Percentiles rank a stretch among this genome's conserved stretches.
phyloP scores from a whole-genome alignment of 2,113 vertebrate species.

The Pangasianodon gigas region DNA sequence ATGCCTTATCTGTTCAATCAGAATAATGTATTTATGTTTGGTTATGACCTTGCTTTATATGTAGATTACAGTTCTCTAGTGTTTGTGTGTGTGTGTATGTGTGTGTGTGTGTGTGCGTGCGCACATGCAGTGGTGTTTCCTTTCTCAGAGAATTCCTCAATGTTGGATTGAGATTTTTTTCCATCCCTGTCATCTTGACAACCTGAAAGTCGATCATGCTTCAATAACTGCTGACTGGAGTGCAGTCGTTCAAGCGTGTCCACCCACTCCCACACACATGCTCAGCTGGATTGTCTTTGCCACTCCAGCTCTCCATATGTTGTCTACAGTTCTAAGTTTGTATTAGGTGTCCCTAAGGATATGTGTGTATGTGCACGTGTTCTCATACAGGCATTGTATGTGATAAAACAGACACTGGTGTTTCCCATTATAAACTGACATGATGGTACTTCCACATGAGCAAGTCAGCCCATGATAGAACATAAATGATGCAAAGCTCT shows the following conservation, averaged over 20 bases:
- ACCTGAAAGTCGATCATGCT: constrained; percentile 41
- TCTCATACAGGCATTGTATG: neutral
- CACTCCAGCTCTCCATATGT: constrained; percentile 47
- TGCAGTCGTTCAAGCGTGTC: constrained; percentile 31
- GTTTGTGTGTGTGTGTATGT: neutral
- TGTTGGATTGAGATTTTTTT: constrained; percentile 20
- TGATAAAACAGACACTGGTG: constrained; percentile 8
- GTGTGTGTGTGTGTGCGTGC: neutral
- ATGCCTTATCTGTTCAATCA: neutral
- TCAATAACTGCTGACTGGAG: constrained; percentile 32
- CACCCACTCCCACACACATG: constrained; percentile 17
- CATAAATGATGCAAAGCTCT: neutral
- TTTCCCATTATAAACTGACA: neutral
- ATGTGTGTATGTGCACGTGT: neutral
- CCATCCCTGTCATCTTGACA: constrained; percentile 22
- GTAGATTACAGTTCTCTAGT: neutral
- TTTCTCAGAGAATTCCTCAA: neutral
- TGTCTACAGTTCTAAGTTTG: constrained; percentile 15
- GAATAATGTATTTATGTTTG: neutral
- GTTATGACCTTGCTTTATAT: neutral
- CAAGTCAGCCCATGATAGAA: constrained; percentile 25
- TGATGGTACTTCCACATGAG: neutral
- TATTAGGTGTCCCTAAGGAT: constrained; percentile 19
- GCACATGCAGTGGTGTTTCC: neutral
- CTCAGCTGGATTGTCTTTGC: constrained; percentile 28